Conservation (phyloP, 2,888 invertebrate species). For the Rhagonycha lutea region DNA sequence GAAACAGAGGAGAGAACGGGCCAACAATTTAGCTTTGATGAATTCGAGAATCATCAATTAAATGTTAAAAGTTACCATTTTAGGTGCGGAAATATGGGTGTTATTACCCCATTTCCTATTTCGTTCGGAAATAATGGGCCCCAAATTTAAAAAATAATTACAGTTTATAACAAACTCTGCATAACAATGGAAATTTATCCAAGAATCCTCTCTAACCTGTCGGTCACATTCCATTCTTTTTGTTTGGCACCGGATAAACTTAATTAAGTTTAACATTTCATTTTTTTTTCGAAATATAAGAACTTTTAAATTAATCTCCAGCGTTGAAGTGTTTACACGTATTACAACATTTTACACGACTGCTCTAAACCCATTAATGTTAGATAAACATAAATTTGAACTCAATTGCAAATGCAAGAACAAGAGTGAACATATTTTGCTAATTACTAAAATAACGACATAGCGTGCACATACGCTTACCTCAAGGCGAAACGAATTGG, state of each 20-base stretch:
- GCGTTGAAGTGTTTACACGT: neutral
- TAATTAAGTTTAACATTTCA: neutral
- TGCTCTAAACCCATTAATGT: slow-evolving; percentile 4
- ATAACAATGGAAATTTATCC: slow-evolving; percentile 10
- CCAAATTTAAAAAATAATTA: slow-evolving; percentile 12
- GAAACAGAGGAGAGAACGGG: neutral
- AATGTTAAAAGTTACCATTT: slow-evolving; percentile 7
- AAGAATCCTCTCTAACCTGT: slow-evolving; percentile 12
- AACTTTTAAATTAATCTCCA: neutral
- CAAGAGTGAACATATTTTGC: slow-evolving; percentile 11
- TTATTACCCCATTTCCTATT: slow-evolving; percentile 24
- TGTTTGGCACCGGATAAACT: slow-evolving; percentile 4
- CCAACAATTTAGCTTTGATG: slow-evolving; percentile 17
- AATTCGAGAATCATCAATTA: slow-evolving; percentile 21
- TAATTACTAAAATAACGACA: slow-evolving; percentile 15
- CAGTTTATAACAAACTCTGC: slow-evolving; percentile 6
- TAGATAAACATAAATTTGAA: neutral
- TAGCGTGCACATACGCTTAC: slow-evolving; percentile 9
- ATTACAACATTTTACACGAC: neutral
- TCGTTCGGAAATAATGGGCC: slow-evolving; percentile 12
- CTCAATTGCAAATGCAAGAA: slow-evolving; percentile 7
- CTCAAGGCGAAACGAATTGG: slow-evolving; percentile 14
- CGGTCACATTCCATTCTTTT: slow-evolving; percentile 6
- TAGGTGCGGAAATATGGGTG: slow-evolving; percentile 25
- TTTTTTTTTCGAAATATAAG: neutral